Percentiles rank a stretch among this genome's conserved stretches.
These are phyloP conservation scores for Prunella fulvescens DNA, from an alignment of 2,113 vertebrate species.

Conservation along the genomic window DNA sequence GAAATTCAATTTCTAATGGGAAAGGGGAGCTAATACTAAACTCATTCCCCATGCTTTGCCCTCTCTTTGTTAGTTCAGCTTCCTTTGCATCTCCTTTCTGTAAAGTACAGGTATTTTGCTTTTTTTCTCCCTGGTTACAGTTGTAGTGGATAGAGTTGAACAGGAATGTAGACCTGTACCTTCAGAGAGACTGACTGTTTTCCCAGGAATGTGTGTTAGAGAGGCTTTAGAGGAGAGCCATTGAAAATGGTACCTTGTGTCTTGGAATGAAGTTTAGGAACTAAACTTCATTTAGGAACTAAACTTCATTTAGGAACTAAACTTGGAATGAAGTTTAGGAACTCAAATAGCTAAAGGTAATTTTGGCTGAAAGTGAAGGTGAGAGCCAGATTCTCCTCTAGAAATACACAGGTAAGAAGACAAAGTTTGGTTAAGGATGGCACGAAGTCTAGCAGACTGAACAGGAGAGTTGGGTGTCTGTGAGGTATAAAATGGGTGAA, in stretches of 20 bases:
- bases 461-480: background rate
- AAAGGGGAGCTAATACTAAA: background rate
- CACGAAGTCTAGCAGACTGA: background rate
- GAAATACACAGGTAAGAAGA: background rate
- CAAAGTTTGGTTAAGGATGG: background rate
- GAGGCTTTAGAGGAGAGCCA: background rate
- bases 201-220: background rate
- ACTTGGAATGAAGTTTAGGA: background rate
- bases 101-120: background rate
- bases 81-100: background rate
- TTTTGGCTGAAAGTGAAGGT: background rate
- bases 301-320: too few species aligned
- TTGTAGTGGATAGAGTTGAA: background rate
- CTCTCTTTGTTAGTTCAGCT: background rate
- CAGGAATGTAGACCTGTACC: background rate
- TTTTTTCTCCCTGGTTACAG: background rate
- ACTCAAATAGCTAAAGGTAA: background rate
- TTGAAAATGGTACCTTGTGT: background rate
- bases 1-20: background rate
- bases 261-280: background rate
- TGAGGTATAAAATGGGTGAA: background rate
- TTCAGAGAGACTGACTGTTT: background rate
- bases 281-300: too few species aligned
- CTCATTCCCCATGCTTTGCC: background rate
- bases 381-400: background rate